Conservation (phyloP, 2,113 vertebrate genomes). For the Sula dactylatra region DNA sequence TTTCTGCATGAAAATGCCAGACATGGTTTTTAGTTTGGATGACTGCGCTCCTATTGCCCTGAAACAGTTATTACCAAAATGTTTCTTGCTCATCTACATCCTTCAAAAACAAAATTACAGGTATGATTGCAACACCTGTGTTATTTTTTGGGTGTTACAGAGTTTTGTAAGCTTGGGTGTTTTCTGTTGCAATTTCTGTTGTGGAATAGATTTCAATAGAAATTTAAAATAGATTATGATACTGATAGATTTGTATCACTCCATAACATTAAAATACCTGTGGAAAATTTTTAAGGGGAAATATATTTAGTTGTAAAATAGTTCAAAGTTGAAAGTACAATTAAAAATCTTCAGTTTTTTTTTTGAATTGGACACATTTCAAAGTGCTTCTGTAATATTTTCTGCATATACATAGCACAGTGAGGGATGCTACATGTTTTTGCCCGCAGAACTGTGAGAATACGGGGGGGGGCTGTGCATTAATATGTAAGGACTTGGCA, state of each 20-base stretch:
- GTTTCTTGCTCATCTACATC: background rate
- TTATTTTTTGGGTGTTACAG: background rate
- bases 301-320: background rate
- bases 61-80: background rate
- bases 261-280: background rate
- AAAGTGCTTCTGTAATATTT: background rate
- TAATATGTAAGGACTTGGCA: background rate
- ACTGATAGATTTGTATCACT: background rate
- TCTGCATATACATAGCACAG: background rate
- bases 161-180: background rate
- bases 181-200: background rate
- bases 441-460: background rate
- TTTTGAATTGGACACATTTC: background rate
- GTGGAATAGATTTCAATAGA: background rate
- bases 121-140: background rate
- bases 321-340: background rate
- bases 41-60: background rate
- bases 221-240: background rate
- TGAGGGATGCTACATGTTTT: background rate
- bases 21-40: background rate
- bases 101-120: background rate
- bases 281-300: background rate
- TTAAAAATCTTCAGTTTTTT: background rate
- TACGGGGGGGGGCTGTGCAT: background rate
- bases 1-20: background rate